Percentiles rank a stretch among this genome's conserved stretches.
phyloP scores from a whole-genome alignment of 2,888 invertebrate genomes.

The Acanthopleura granulata region DNA sequence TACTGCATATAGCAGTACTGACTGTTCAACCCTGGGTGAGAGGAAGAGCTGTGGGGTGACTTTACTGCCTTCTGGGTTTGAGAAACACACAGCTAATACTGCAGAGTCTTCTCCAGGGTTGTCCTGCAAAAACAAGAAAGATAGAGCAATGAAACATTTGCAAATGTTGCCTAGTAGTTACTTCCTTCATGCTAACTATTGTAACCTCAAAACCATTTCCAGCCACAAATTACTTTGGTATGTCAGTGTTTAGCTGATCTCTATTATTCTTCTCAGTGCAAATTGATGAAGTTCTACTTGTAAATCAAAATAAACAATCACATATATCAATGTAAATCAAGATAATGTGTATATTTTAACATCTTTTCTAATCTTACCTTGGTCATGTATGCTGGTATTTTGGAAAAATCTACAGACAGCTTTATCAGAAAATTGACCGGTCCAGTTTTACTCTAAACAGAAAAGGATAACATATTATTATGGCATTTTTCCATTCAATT shows the following conservation, averaged over 20 bases:
- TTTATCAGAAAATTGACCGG: conserved; percentile 77
- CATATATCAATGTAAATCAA: too few relatives aligned
- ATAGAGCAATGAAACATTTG: not conserved
- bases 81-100: conserved; percentile 75
- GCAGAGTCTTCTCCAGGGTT: conserved; percentile 72
- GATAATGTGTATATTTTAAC: too few relatives aligned
- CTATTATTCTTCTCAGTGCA: too few relatives aligned
- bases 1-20: conserved; percentile 26
- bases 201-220: not conserved
- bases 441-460: conserved; percentile 67
- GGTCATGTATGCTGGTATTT: conserved; percentile 74
- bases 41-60: conserved; percentile 71
- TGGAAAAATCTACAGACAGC: conserved; percentile 76
- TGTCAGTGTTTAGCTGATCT: too few relatives aligned
- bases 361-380: conserved; percentile 42
- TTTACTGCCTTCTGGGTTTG: conserved; percentile 69
- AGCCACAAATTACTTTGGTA: too few relatives aligned
- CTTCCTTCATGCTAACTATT: not conserved
- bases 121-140: conserved; percentile 63
- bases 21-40: conserved; percentile 73
- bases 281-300: too few relatives aligned
- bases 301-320: too few relatives aligned
- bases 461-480: not conserved
- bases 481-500: too few relatives aligned
- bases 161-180: too few relatives aligned